A percentile compares a stretch with the other conserved stretches of the same genome.
Evolutionary conservation across 2,797 vertebrate species (phyloP).

Genomic region (Clarias platycephalus): DNA sequence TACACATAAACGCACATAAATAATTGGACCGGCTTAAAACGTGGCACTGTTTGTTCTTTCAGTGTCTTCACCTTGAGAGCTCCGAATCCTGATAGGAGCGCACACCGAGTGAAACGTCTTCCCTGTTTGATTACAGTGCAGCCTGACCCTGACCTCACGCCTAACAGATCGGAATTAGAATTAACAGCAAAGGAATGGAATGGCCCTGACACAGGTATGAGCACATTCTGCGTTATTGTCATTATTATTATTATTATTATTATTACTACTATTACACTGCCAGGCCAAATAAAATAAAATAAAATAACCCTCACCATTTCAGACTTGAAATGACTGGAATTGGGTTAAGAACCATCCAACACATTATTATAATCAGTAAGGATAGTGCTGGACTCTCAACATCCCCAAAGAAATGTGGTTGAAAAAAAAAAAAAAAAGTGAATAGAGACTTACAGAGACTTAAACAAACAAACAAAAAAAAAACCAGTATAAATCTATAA

Average conservation of each 20-base stretch:
- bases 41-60: slow-evolving; percentile 23
- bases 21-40: slow-evolving; percentile 7
- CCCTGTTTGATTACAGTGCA: not conserved
- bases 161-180: not conserved
- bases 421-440: no score
- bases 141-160: not conserved
- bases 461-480: no score
- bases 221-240: not conserved
- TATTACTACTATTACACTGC: no score
- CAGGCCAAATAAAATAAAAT: no score
- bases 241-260: not conserved
- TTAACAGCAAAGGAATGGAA: not conserved
- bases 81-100: slow-evolving; percentile 4
- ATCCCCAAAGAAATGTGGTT: no score
- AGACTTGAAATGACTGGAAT: no score
- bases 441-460: no score
- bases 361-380: no score
- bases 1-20: slow-evolving; percentile 13
- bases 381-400: no score
- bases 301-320: no score
- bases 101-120: not conserved
- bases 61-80: slow-evolving; percentile 26
- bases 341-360: no score
- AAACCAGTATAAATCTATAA: no score
- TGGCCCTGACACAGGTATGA: not conserved